Base-by-base conservation (phyloP, 2,113 vertebrate genomes). In the Dicrurus megarhynchus region DNA sequence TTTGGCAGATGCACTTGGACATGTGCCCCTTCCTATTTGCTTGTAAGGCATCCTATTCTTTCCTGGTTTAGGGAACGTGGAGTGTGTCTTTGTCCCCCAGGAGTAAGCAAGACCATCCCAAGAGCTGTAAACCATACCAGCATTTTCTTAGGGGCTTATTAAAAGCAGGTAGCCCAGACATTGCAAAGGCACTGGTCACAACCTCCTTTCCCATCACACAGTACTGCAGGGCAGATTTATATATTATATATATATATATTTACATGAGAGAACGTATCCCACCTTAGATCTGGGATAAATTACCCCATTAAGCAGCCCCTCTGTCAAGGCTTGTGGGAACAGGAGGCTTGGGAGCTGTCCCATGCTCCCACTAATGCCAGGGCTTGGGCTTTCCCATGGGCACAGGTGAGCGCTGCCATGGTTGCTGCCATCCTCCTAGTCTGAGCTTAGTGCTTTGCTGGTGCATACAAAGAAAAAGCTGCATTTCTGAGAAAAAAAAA, bases 351-450 rank as follows among this genome's bases (percentile, higher is more conserved):
- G 12, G 67, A 84, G 33, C 24, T 83, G 47, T 57, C 50, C 47
- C 3, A 2, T 4, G 23, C 33, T 74, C 32, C 16, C 41, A 11
- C 9, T 8, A 22, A 17, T 0, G 3, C 47, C 18, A 32, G n/a
- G 44, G 30, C n/a, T 33, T 49, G 67, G 59, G 47, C 21, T 89
- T 52, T 22, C 55, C 65, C 1, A 2, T 27, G 22, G 41, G 59
- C 41, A 68, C 1, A 2, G 13, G 22, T 37, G 42, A 80, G 24
- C 65, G 37, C 70, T 85, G 67, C 90, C 35, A 11, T 2, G 0
- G 65, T 32, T 64, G 37, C 53, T 4, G 1, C 46, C 0, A 0
- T 39, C 33, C 35, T 16, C 35, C 28, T 46, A 16, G 32, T 5
- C 60, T 47, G 47, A 74, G 15, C 9, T 65, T 42, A 65, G 16